phyloP scores from a whole-genome alignment of 92 coral and sea anemone genomes.

The Bergia puertoricense region DNA sequence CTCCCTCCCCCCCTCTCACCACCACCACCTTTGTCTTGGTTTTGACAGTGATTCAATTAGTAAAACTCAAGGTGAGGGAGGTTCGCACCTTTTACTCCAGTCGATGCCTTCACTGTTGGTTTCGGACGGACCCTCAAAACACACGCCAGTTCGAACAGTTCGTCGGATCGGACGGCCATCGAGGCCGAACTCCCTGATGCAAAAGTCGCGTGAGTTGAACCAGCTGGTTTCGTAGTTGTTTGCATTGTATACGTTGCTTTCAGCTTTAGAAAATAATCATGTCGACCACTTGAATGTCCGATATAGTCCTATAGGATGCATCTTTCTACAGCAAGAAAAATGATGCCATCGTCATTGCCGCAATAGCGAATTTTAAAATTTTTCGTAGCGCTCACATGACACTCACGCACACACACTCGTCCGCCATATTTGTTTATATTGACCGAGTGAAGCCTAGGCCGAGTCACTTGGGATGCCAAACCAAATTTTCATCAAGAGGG shows the following conservation, averaged over 20 bases:
- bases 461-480: neutral
- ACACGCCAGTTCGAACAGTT: conserved; percentile 6
- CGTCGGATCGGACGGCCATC: neutral
- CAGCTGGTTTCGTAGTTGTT: neutral
- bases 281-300: neutral
- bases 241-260: neutral
- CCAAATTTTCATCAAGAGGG: neutral
- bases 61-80: too few relatives aligned
- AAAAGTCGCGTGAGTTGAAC: neutral
- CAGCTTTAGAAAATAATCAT: neutral
- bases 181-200: neutral
- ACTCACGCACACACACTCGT: neutral
- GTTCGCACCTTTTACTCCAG: neutral
- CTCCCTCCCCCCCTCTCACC: too few relatives aligned
- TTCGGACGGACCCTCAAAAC: conserved; percentile 4
- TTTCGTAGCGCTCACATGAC: conserved; percentile 11
- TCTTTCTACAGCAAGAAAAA: neutral
- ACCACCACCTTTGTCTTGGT: too few relatives aligned
- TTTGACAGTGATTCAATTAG: too few relatives aligned
- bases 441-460: conserved; percentile 19
- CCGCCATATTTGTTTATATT: conserved; percentile 12
- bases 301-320: neutral
- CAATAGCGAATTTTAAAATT: too few relatives aligned
- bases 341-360: neutral
- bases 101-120: neutral